Base-by-base conservation (phyloP, 2,888 invertebrate genomes). In the Rambutsinella grinnellia region DNA sequence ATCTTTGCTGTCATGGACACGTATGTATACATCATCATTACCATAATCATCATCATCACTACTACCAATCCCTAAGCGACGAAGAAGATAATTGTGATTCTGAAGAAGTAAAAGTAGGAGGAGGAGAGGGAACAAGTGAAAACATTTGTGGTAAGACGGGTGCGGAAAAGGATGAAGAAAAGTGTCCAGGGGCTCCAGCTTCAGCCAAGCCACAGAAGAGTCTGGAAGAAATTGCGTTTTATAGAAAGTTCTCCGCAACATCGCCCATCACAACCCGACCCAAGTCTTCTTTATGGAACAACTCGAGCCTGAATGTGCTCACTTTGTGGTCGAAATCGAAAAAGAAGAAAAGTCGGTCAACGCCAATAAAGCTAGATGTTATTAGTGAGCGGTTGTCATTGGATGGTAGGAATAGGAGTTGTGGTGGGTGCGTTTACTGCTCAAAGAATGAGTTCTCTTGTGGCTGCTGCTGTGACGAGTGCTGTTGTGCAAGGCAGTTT, bases 1-100 rank as follows among this genome's bases (percentile, higher is more conserved):
- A n/a, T n/a, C n/a, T n/a, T n/a, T n/a, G n/a, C n/a, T n/a, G 15
- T 28, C 21, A 51, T 46, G 47, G 58, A n/a, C 69, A 53, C 19
- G 51, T 70, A 15, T 53, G 49, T 24, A 62, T 70, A 17, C 62
- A 62, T 17, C 28, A 60, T 51, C n/a, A 54, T 53, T 54, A 58
- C 36, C 58, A 58, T 44, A 28, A 58, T 44, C 36, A 28, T 44
- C 58, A 58, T 44, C 58, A 58, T 23, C 58, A 58, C 19, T 26
- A 58, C 19, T 53, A 53, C 26, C 36, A 58, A 17, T 28, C 28
- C 58, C 15, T n/a, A n/a, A 15, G 2, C 2, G 17, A 46, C 17
- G n/a, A 46, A 3, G 3, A 46, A 6, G 46, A 46, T 46, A n/a
- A n/a, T n/a, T n/a, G n/a, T n/a, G n/a, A n/a, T n/a, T n/a, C n/a